A percentile compares a stretch with the other conserved stretches of the same genome.
phyloP scores from a whole-genome alignment of 2,888 invertebrate species.

The Oxytorus armatus region DNA sequence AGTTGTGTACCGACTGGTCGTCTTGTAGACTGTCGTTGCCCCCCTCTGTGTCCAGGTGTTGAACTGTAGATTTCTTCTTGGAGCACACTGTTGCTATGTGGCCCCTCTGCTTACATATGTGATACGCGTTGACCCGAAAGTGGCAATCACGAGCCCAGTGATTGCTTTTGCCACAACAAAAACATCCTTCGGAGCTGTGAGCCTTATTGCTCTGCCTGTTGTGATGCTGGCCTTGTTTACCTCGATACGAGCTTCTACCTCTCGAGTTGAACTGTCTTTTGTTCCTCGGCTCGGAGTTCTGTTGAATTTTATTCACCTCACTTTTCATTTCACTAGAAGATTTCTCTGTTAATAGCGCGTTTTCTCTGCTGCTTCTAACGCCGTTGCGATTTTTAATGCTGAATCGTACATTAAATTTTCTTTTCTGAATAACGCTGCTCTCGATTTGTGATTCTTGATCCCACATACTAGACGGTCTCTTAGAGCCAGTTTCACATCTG shows the following conservation, averaged over 20 bases:
- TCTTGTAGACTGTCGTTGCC: neutral
- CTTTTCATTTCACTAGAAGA: neutral
- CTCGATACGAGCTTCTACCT: slow-evolving; percentile 1
- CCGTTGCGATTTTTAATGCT: slow-evolving; percentile 45
- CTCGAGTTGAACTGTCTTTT: neutral
- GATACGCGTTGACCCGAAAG: slow-evolving; percentile 48
- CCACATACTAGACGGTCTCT: slow-evolving; percentile 44
- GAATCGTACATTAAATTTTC: slow-evolving; percentile 32
- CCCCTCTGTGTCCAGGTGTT: slow-evolving; percentile 27
- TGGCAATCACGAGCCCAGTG: slow-evolving; percentile 53
- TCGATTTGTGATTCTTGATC: slow-evolving; percentile 32
- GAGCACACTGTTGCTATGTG: slow-evolving; percentile 58
- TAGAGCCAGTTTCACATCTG: slow-evolving; percentile 11
- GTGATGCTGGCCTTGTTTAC: slow-evolving; percentile 3
- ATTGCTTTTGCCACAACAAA: slow-evolving; percentile 52
- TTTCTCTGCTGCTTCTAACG: slow-evolving; percentile 43
- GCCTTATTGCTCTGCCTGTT: neutral
- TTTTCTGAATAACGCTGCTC: slow-evolving; percentile 22
- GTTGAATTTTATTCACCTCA: neutral
- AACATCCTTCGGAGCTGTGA: slow-evolving; percentile 41
- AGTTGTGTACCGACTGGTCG: too few species aligned
- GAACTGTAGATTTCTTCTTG: slow-evolving; percentile 22
- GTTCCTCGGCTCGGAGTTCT: neutral
- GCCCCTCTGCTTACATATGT: slow-evolving; percentile 59
- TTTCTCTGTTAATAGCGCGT: slow-evolving; percentile 31